Base-by-base conservation (phyloP, 1,140 invertebrate species). In the Ips typographus region DNA sequence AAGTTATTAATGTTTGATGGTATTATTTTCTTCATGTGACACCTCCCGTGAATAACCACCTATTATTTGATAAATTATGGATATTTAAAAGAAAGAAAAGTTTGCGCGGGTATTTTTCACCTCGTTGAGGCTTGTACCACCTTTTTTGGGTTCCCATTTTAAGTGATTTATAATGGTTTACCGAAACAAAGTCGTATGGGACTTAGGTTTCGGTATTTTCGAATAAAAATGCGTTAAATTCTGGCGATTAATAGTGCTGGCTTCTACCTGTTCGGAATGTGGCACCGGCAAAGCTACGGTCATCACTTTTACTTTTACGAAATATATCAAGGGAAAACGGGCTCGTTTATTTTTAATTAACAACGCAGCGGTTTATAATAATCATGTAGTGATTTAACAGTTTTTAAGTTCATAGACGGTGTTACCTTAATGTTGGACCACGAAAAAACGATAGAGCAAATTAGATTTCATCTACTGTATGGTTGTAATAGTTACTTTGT, bases 1-100 rank as follows among this genome's bases (percentile, higher is more conserved):
- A 76, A 77, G 76, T 77, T 77, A 77, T 77, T 77, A 77, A 77
- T 77, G 76, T 74, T 76, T 76, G 76, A 76, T 72, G 72, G 72
- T 73, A 74, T 77, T 76, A 77, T 77, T 77, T 75, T 71, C 71
- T 62, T 40, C 61, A 39, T 68, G 65, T 68, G 59, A 62, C 60
- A 68, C 63, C 47, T 47, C 51, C 43, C 64, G 65, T 70, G 56
- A 67, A 68, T 68, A 68, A 59, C 59, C 56, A 62, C 58, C 57
- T 71, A 71, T 68, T 61, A 67, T 71, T 71, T 62, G 71, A 68
- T 68, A 61, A 68, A 62, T 62, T 62, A 68, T 68, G 58, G 39
- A 68, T 56, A 60, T 68, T 68, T 68, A 68, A 65, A 65, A 65
- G 63, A 56, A 65, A 47, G 53, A 53, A 61, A 42, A 65, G 63